phyloP scores from a whole-genome alignment of 2,113 vertebrate genomes.

The Laticauda laticaudata region DNA sequence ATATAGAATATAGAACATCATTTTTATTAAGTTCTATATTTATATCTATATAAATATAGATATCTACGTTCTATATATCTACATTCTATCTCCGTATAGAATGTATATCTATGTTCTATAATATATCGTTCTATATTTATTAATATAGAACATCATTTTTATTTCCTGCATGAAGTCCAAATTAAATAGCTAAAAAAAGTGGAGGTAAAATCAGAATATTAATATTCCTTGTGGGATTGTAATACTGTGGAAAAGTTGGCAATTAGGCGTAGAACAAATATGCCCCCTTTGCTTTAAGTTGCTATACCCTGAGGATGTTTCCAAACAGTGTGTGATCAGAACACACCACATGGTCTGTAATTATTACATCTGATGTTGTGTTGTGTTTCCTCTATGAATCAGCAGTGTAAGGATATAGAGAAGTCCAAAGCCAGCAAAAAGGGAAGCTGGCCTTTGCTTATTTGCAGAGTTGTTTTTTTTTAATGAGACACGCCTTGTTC shows the following conservation, averaged over 20 bases:
- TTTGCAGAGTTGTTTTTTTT: not conserved
- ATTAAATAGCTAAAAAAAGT: not conserved
- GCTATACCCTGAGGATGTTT: not conserved
- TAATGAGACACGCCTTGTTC: not conserved
- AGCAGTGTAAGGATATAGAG: slow-evolving; percentile 16
- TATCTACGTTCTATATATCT: too few relatives aligned
- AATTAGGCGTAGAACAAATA: not conserved
- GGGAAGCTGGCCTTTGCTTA: slow-evolving; percentile 44
- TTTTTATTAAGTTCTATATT: not conserved
- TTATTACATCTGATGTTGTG: not conserved
- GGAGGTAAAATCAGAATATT: not conserved
- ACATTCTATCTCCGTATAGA: too few relatives aligned
- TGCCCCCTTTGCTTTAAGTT: not conserved
- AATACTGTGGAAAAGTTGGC: not conserved
- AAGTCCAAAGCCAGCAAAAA: slow-evolving; percentile 43
- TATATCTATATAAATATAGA: too few relatives aligned
- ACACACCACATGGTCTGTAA: not conserved
- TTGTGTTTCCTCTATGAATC: not conserved
- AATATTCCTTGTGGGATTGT: not conserved
- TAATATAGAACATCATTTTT: not conserved
- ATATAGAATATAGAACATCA: not conserved
- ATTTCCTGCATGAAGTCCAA: not conserved
- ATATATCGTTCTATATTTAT: too few relatives aligned
- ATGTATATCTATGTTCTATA: too few relatives aligned
- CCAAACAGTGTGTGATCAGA: not conserved